phyloP scores from a whole-genome alignment of 2,113 vertebrate species.

The Centropristis striata region DNA sequence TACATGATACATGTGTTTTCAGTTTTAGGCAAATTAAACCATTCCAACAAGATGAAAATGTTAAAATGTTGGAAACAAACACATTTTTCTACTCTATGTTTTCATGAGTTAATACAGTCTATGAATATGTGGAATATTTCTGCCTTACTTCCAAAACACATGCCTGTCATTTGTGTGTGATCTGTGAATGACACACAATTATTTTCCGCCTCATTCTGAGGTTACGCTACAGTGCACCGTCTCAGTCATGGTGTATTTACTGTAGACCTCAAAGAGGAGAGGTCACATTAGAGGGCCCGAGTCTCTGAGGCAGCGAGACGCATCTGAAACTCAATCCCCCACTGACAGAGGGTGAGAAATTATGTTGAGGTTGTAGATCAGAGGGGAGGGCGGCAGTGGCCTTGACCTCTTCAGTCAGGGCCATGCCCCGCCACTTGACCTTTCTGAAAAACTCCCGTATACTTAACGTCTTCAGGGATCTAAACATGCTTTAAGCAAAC shows the following conservation, averaged over 20 bases:
- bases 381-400: conserved; percentile 31
- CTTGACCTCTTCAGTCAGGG: conserved; percentile 71
- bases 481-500: conserved; percentile 11
- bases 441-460: conserved; percentile 49
- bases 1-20: accelerated
- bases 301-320: conserved; percentile 10
- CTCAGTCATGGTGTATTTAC: conserved; percentile 23
- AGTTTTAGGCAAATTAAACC: neutral
- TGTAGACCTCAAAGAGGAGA: conserved; percentile 9
- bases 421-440: conserved; percentile 62
- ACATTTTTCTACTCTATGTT: neutral
- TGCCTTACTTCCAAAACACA: neutral
- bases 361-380: conserved; percentile 65
- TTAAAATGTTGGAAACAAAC: neutral
- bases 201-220: neutral
- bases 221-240: neutral
- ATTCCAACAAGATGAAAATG: neutral
- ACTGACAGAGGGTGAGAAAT: conserved; percentile 77
- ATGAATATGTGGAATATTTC: neutral
- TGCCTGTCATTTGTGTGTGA: too few relatives aligned
- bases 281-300: conserved; percentile 5
- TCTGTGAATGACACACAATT: too few relatives aligned
- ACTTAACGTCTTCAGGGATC: conserved; percentile 42
- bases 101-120: neutral
- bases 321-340: conserved; percentile 63